Evolutionary conservation across 2,888 invertebrate genomes (phyloP), one percentile per base, ranked within the genome.

Genomic region (Xestia sexstrigata): DNA sequence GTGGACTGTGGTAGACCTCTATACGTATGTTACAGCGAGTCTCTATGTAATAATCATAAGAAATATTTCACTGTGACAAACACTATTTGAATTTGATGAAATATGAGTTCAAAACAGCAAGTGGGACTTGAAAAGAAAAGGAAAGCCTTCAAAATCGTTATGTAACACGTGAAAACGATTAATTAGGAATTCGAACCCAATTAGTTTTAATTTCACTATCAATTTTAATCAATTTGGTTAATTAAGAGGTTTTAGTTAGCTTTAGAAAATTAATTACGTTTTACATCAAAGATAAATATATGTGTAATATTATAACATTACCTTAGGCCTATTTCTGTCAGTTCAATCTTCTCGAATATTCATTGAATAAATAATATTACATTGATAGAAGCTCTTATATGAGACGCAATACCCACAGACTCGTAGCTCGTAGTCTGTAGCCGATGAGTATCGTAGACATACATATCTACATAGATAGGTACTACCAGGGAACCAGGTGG

Each of bases 341-440:
- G 17, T 45, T 63, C 74, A 42, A 60, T 55, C 55, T 76, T 63
- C 71, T 66, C 30, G 42, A 63, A 72, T 70, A 73, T 76, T 83
- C 67, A 68, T 76, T 82, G 67, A 83, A 77, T 82, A 73, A 73
- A 73, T 76, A 68, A 49, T 73, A 76, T 83, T 82, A 70, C 68
- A 67, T 71, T 71, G 47, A 68, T 63, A 47, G 65, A 74, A 65
- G 77, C 67, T 82, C 30, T 60, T 70, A 55, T 52, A 23, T 47
- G 35, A 67, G 49, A 58, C 23, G 70, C 3, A 26, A 42, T 81
- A 55, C 15, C n/a, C 23, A 30, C n/a, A 78, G 39, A 39, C 23
- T 39, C 7, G 5, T 30, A 45, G 17, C 23, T 47, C 8, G 5
- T 35, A 45, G 23, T 30, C 20, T 45, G 39, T 77, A 63, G 11